Evolutionary conservation across 1,140 invertebrate genomes (phyloP).

Genomic region (Lysiphlebus fabarum): DNA sequence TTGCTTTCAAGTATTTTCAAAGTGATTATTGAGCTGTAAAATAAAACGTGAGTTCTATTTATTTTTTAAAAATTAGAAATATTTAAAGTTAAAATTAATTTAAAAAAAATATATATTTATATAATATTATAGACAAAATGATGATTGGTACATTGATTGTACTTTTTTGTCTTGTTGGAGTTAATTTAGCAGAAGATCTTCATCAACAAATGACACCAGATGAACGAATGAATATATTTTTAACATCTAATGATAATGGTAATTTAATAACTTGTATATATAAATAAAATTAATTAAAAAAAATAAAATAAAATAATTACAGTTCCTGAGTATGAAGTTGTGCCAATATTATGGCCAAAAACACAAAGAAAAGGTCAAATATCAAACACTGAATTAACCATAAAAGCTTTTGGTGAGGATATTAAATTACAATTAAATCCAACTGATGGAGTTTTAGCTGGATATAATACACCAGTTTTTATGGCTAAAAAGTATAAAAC

Average conservation of each 20-base stretch:
- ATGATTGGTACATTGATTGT: too few species aligned
- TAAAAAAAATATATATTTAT: too few species aligned
- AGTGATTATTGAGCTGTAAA: too few species aligned
- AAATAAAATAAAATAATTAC: constrained; percentile 8
- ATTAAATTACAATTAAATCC: constrained; percentile 19
- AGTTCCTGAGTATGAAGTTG: constrained; percentile 20
- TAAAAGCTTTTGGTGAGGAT: constrained; percentile 20
- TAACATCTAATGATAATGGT: background rate
- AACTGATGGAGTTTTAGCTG: constrained; percentile 16
- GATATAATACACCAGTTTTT: constrained; percentile 16
- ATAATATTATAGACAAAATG: too few species aligned
- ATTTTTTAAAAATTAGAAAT: too few species aligned
- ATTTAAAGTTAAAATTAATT: too few species aligned
- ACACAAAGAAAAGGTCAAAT: constrained; percentile 11
- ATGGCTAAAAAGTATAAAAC: background rate
- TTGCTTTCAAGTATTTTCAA: too few species aligned
- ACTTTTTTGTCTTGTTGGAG: too few species aligned
- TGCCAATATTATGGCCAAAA: constrained; percentile 12
- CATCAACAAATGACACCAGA: constrained; percentile 1
- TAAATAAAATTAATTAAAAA: background rate
- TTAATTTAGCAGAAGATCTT: background rate
- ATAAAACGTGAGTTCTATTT: too few species aligned
- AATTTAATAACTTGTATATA: background rate
- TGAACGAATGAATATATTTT: background rate
- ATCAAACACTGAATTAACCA: background rate